phyloP scores from a whole-genome alignment of 2,797 vertebrate species.

The Tauraco hartlaubi region DNA sequence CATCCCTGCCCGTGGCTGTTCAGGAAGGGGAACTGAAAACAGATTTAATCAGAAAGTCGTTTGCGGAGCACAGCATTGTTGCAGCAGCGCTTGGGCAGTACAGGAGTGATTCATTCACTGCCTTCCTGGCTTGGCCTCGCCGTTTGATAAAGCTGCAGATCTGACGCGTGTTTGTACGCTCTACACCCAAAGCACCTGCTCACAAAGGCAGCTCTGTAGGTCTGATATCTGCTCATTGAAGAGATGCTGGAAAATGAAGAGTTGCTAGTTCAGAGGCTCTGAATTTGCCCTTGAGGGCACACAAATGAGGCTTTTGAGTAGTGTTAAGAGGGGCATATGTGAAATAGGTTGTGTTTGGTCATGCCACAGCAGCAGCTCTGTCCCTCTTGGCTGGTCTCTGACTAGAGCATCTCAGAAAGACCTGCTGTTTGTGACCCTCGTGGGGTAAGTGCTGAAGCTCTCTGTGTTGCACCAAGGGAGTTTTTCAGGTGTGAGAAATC shows the following conservation, averaged over 20 bases:
- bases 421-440: background rate
- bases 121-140: background rate
- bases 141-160: background rate
- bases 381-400: background rate
- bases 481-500: background rate
- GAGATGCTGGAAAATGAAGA: background rate
- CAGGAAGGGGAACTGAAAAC: background rate
- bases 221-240: background rate
- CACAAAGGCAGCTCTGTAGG: slow-evolving; percentile 3
- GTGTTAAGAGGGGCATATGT: background rate
- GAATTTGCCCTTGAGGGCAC: background rate
- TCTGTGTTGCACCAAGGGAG: background rate
- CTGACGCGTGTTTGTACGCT: background rate
- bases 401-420: background rate
- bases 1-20: background rate
- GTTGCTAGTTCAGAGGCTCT: background rate
- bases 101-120: background rate
- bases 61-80: rapidly evolving
- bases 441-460: background rate
- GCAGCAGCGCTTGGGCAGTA: background rate
- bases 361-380: background rate
- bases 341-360: background rate
- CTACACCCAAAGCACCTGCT: background rate
- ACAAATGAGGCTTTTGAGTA: background rate
- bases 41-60: background rate